phyloP scores from a whole-genome alignment of 35 echinoderm and acorn worm species.

The Amphiura filiformis region DNA sequence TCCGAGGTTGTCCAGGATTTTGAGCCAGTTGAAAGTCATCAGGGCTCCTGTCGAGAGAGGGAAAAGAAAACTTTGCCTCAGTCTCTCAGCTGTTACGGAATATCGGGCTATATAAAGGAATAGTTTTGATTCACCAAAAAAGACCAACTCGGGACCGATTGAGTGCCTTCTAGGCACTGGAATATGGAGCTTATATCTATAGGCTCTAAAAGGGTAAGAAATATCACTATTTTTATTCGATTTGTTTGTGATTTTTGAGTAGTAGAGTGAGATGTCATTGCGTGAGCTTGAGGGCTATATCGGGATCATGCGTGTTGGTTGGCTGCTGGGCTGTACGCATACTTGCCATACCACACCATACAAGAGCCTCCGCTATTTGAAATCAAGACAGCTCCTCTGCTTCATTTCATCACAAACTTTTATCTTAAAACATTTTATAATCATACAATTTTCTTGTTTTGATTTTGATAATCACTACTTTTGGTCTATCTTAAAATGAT shows the following conservation, averaged over 20 bases:
- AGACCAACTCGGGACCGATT: background rate
- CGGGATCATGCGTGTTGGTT: background rate
- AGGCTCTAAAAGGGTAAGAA: background rate
- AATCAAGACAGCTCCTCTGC: background rate
- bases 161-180: background rate
- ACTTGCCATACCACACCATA: too few relatives aligned
- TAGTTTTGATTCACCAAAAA: background rate
- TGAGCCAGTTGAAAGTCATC: background rate
- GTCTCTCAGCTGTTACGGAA: constrained; percentile 2
- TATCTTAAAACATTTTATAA: too few relatives aligned
- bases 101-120: background rate
- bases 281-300: background rate
- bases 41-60: background rate
- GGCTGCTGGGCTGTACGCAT: background rate
- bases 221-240: background rate
- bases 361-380: background rate
- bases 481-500: too few relatives aligned
- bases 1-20: background rate
- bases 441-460: too few relatives aligned
- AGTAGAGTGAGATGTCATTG: background rate
- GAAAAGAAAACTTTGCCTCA: constrained; percentile 13
- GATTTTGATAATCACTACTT: too few relatives aligned
- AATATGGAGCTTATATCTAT: constrained; percentile 7
- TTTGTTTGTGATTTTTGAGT: background rate
- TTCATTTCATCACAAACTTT: too few relatives aligned